Evolutionary conservation across 2,113 vertebrate species (phyloP).

Genomic region (Cyphomyrus discorhynchus): DNA sequence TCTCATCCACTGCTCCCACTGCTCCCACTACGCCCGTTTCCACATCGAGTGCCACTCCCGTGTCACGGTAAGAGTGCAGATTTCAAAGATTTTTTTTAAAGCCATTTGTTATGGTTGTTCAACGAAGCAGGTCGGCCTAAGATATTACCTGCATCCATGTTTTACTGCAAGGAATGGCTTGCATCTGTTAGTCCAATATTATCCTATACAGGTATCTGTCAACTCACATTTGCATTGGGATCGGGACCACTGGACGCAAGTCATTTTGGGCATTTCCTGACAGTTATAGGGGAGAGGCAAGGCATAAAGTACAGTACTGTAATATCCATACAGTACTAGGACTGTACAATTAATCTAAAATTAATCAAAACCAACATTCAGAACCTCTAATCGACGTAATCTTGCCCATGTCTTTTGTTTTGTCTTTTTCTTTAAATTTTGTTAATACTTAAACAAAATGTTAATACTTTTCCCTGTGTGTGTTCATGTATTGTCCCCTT

Average conservation of each 20-base stretch:
- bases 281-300: neutral
- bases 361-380: too few relatives aligned
- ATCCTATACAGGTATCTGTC: neutral
- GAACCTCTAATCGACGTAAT: too few relatives aligned
- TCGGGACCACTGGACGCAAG: neutral
- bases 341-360: too few relatives aligned
- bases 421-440: too few relatives aligned
- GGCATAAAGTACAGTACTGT: neutral
- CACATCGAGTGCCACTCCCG: neutral
- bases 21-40: neutral
- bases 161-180: neutral
- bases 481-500: too few relatives aligned
- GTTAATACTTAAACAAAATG: too few relatives aligned
- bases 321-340: neutral
- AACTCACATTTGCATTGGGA: neutral
- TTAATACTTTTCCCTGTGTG: too few relatives aligned
- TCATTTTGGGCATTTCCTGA: neutral
- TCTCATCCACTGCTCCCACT: neutral
- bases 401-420: too few relatives aligned
- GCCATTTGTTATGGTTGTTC: neutral
- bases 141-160: neutral
- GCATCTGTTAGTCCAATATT: neutral
- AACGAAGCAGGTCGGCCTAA: neutral
- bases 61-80: constrained; percentile 7
- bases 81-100: neutral